phyloP scores from a whole-genome alignment of 1,140 invertebrate genomes.

The Popillia japonica region DNA sequence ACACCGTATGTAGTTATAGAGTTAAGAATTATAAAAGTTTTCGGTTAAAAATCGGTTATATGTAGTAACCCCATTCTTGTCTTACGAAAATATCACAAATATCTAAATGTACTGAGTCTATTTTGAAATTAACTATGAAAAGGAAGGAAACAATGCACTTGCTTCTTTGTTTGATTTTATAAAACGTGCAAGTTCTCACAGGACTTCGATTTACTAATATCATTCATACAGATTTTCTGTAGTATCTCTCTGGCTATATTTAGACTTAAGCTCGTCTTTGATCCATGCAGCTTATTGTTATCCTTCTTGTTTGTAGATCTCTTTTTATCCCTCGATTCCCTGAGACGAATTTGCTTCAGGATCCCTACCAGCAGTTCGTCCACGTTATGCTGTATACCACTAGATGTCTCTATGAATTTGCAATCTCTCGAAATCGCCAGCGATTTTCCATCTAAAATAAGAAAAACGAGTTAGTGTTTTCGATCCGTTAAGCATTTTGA shows the following conservation, averaged over 20 bases:
- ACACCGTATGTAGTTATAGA: no score
- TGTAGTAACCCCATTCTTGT: background rate
- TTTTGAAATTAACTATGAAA: background rate
- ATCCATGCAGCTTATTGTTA: slow-evolving; percentile 66
- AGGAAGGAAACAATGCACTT: background rate
- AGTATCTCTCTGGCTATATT: slow-evolving; percentile 81
- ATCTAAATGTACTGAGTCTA: background rate
- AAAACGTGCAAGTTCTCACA: slow-evolving; percentile 91
- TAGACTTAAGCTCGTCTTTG: slow-evolving; percentile 75
- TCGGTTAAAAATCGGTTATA: background rate
- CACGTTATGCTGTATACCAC: slow-evolving; percentile 90
- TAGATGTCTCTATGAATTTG: slow-evolving; percentile 93
- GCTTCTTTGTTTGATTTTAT: slow-evolving; percentile 63
- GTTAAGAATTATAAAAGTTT: background rate
- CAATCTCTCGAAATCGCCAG: slow-evolving; percentile 85
- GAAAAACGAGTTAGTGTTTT: no score
- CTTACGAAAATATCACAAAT: background rate
- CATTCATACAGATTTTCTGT: slow-evolving; percentile 86
- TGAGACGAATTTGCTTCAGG: slow-evolving; percentile 83
- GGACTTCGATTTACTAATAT: slow-evolving; percentile 87
- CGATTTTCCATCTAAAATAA: slow-evolving; percentile 83
- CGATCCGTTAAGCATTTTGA: no score
- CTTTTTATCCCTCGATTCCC: slow-evolving; percentile 71
- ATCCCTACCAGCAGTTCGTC: slow-evolving; percentile 89
- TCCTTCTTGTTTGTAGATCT: slow-evolving; percentile 59